Evolutionary conservation across 2,888 invertebrate genomes (phyloP).

Genomic region (Anorthoa munda): DNA sequence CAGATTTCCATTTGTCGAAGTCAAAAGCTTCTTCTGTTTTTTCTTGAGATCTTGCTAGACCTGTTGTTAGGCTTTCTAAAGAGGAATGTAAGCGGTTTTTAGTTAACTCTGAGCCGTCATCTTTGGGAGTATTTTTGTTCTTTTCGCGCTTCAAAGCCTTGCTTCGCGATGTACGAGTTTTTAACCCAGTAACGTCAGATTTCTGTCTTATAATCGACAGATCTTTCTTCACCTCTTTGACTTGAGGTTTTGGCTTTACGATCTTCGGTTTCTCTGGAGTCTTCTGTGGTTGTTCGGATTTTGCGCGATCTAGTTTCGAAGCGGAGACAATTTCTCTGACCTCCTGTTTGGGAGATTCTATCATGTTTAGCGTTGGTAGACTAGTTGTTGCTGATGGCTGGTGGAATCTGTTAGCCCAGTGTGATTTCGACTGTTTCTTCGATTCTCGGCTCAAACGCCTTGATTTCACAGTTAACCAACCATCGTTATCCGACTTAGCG

Average conservation of each 20-base stretch:
- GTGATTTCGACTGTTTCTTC: constrained; percentile 92
- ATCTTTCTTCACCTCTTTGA: constrained; percentile 67
- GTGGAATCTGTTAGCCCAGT: constrained; percentile 94
- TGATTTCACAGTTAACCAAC: constrained; percentile 97
- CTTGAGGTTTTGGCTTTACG: constrained; percentile 52
- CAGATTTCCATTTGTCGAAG: constrained; percentile 87
- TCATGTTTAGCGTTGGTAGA: constrained; percentile 93
- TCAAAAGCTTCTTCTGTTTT: constrained; percentile 85
- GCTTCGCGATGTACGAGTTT: constrained; percentile 82
- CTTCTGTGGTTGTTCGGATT: constrained; percentile 84
- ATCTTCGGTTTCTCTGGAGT: constrained; percentile 47
- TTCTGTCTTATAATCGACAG: constrained; percentile 90
- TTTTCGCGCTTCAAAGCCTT: constrained; percentile 83
- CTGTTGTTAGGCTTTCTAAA: constrained; percentile 85
- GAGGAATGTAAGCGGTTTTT: constrained; percentile 87
- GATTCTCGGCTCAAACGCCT: constrained; percentile 91
- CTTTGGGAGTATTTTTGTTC: constrained; percentile 74
- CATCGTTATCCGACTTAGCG: constrained; percentile 91
- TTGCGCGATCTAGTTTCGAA: constrained; percentile 80
- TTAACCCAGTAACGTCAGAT: constrained; percentile 92
- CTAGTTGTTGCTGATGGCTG: constrained; percentile 96
- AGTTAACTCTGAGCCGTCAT: constrained; percentile 77
- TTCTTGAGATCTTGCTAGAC: constrained; percentile 85
- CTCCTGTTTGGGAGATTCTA: constrained; percentile 88
- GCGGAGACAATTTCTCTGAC: constrained; percentile 73